phyloP scores from a whole-genome alignment of 2,888 invertebrate genomes.

The Yponomeuta cagnagella region DNA sequence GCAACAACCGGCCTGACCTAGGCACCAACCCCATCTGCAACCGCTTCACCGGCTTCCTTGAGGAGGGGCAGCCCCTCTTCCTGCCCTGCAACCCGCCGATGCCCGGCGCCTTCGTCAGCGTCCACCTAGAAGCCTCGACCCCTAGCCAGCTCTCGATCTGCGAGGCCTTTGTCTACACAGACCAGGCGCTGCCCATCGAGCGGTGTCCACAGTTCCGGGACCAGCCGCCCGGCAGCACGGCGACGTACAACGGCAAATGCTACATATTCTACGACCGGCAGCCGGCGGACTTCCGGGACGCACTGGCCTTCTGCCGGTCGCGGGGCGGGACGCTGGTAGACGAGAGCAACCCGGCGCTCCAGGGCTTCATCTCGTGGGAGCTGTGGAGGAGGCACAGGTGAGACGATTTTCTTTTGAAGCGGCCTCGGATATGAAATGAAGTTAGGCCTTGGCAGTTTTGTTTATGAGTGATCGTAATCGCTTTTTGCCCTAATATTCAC shows the following conservation, averaged over 20 bases:
- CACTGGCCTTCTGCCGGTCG: slow-evolving; percentile 85
- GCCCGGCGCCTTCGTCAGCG: slow-evolving; percentile 96
- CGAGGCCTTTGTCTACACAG: slow-evolving; percentile 95
- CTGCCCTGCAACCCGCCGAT: slow-evolving; percentile 95
- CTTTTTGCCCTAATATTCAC: too few species aligned
- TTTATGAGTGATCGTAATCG: neutral
- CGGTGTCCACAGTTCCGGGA: slow-evolving; percentile 94
- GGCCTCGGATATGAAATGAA: neutral
- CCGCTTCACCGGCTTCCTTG: slow-evolving; percentile 88
- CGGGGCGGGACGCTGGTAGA: slow-evolving; percentile 91
- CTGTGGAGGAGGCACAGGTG: slow-evolving; percentile 91
- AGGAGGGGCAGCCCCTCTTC: slow-evolving; percentile 93
- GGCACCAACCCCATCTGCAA: slow-evolving; percentile 95
- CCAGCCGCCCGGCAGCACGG: slow-evolving; percentile 93
- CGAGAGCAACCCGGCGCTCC: slow-evolving; percentile 94
- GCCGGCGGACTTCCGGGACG: slow-evolving; percentile 86
- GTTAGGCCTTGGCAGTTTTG: neutral
- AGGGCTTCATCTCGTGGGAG: slow-evolving; percentile 97
- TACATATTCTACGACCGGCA: slow-evolving; percentile 95
- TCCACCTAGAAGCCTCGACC: slow-evolving; percentile 86
- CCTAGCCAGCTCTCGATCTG: slow-evolving; percentile 90
- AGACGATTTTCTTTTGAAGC: slow-evolving; percentile 25
- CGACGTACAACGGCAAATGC: slow-evolving; percentile 96
- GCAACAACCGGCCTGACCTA: slow-evolving; percentile 93
- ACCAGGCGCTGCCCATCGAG: slow-evolving; percentile 92